Evolutionary conservation across 2,888 invertebrate genomes (phyloP), one percentile per base, ranked within the genome.

Genomic region (Ryuthela nishihirai): DNA sequence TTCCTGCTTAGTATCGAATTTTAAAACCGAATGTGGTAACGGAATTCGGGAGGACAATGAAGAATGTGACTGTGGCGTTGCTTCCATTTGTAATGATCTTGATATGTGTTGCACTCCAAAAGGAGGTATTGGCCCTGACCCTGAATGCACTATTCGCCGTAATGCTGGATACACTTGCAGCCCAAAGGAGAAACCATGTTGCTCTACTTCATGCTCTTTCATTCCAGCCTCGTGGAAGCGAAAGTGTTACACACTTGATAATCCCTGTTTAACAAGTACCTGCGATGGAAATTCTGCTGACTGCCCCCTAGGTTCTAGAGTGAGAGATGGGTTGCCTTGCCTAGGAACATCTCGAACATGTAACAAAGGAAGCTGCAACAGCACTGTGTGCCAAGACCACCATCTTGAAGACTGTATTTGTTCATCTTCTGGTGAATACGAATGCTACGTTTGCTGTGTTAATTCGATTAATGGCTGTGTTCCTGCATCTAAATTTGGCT

Each of bases 51-150:
- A 64, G 21, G 54, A 46, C 2, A 24, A 23, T 10, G 64, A 64
- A 39, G 58, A 64, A 21, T 64, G 64, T 23, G 64, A 64, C 15
- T 64, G 64, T 40, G 64, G 64, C 3, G 18, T 35, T 21, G 23
- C 20, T 9, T 21, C 12, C 9, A 32, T 29, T 7, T 81, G 80
- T 66, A 71, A 70, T 38, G 10, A 85, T 85, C 85, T 88, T 88
- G 75, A 63, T 26, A 36, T 12, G 10, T 59, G 60, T 18, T 64
- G 62, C 40, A 52, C 48, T 12, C 62, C 64, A 0, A 47, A 26
- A 3, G 56, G 52, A 18, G 61, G 50, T 1, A 38, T 23, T 7
- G 10, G 46, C 5, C 41, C 36, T 7, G 54, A 62, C 10, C 48
- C 45, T 17, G 43, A 47, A 1, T 63, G 63, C 41, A 60, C 47